These are phyloP conservation scores for Montipora sp. DNA, from an alignment of 64 coral and sea anemone species.

Conservation along the genomic window DNA sequence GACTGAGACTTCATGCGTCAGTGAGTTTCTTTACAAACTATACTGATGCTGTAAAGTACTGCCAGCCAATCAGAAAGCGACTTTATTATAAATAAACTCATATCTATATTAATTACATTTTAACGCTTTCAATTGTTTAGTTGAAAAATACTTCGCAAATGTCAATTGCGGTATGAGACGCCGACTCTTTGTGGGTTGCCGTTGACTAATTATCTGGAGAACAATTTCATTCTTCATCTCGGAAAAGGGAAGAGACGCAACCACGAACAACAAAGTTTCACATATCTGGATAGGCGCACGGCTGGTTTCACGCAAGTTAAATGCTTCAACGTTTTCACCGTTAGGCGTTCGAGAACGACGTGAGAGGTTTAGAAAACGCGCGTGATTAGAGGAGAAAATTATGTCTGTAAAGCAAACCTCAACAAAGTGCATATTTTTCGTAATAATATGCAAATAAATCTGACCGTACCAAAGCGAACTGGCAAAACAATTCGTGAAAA, in stretches of 20 bases:
- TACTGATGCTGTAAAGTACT: conserved; percentile 80
- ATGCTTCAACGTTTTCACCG: background rate
- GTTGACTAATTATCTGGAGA: conserved; percentile 78
- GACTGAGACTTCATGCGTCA: conserved; percentile 89
- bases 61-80: conserved; percentile 88
- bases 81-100: conserved; percentile 98
- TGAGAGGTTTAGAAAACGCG: background rate
- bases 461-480: conserved; percentile 56
- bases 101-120: conserved; percentile 99
- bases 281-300: background rate
- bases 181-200: conserved; percentile 65
- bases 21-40: conserved; percentile 91
- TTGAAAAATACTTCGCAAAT: conserved; percentile 95
- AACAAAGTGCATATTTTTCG: conserved; percentile 59
- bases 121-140: conserved; percentile 99
- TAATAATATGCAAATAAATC: conserved; percentile 82
- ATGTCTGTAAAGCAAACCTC: conserved; percentile 3
- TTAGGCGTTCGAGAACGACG: background rate
- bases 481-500: conserved; percentile 83
- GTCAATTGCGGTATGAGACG: conserved; percentile 86
- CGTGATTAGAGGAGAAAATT: background rate
- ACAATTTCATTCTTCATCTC: conserved; percentile 69
- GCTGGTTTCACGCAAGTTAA: background rate
- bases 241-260: conserved; percentile 4
- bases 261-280: conserved; percentile 9